These are phyloP conservation scores for Aradophagus sp. DNA, from an alignment of 1,140 invertebrate genomes.

Conservation along the genomic window DNA sequence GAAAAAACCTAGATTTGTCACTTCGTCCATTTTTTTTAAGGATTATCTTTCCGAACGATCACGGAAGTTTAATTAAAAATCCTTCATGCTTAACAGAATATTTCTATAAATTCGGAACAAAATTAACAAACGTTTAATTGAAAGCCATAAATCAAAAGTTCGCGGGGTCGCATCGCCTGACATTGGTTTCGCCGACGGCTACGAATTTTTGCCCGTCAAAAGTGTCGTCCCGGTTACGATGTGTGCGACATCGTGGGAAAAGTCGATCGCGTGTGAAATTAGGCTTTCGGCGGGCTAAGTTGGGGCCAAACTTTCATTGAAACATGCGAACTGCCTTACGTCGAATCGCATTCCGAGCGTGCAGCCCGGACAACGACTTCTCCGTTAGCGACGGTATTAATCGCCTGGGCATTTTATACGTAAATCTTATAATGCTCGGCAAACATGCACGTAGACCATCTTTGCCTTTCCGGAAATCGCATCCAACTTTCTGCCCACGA, in stretches of 20 bases:
- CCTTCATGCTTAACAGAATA: no score
- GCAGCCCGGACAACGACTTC: conserved; percentile 2
- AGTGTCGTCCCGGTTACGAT: conserved; percentile 17
- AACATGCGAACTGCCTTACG: conserved; percentile 34
- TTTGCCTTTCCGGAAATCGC: neutral
- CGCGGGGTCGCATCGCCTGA: conserved; percentile 10
- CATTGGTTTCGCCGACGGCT: conserved; percentile 1
- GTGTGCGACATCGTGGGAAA: conserved; percentile 37
- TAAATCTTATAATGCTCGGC: conserved; percentile 32
- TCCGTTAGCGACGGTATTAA: conserved; percentile 30
- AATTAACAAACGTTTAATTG: conserved; percentile 12
- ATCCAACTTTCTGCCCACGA: no score
- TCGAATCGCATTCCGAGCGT: conserved; percentile 27
- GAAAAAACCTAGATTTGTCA: no score
- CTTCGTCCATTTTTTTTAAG: no score
- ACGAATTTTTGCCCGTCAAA: conserved; percentile 11
- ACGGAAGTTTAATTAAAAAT: no score
- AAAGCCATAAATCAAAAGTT: conserved; percentile 8
- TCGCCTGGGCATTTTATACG: conserved; percentile 18
- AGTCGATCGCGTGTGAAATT: conserved; percentile 44
- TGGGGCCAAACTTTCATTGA: conserved; percentile 17
- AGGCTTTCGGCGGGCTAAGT: conserved; percentile 28
- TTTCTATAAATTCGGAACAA: no score
- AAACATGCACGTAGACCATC: conserved; percentile 16
- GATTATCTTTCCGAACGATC: no score